Conservation (phyloP, 2,797 vertebrate genomes). For the Petrocephalus schoutedeni region DNA sequence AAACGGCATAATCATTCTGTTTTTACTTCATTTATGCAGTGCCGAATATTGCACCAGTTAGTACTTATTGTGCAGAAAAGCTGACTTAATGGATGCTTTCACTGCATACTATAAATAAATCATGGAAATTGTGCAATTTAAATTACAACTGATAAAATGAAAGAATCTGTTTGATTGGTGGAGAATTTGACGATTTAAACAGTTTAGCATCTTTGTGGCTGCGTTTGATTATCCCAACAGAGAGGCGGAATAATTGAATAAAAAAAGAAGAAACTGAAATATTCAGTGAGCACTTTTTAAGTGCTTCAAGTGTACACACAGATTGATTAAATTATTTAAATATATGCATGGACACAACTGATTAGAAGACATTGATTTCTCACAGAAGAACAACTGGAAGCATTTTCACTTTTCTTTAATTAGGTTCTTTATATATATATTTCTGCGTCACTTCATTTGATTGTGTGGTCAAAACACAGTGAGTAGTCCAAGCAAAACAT, state of each 20-base stretch:
- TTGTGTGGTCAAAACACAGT: background rate
- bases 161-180: background rate
- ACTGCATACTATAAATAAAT: conserved; percentile 12
- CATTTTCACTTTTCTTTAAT: background rate
- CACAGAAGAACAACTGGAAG: background rate
- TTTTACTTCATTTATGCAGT: background rate
- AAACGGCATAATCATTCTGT: background rate
- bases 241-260: background rate
- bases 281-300: background rate
- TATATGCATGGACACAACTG: background rate
- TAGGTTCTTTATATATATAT: background rate
- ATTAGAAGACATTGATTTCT: background rate
- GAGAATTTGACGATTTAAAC: background rate
- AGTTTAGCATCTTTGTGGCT: background rate
- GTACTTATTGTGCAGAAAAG: conserved; percentile 4
- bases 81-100: background rate
- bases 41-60: background rate
- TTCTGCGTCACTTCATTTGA: background rate
- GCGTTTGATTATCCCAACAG: background rate
- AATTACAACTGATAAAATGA: conserved; percentile 13
- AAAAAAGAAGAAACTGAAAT: background rate
- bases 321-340: background rate
- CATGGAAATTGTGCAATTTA: conserved; percentile 8
- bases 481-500: background rate
- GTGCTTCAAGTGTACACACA: background rate